Percentiles rank a stretch among this genome's conserved stretches.
phyloP scores from a whole-genome alignment of 2,797 vertebrate species.

The Garrulus glandarius region DNA sequence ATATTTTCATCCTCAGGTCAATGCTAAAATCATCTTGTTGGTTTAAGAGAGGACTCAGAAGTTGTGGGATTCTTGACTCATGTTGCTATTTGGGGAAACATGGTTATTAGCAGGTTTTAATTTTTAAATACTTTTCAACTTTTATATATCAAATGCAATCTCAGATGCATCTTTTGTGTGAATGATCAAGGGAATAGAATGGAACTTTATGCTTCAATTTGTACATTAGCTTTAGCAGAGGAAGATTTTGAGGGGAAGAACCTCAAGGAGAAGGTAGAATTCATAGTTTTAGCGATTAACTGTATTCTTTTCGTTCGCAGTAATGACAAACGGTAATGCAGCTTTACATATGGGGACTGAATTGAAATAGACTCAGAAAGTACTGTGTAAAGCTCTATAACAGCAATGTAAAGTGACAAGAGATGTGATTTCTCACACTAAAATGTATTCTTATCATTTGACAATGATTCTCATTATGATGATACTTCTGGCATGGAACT shows the following conservation, averaged over 20 bases:
- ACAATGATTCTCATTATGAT: constrained; percentile 41
- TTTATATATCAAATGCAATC: neutral
- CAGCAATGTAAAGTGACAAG: neutral
- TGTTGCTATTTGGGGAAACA: neutral
- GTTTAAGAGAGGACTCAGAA: neutral
- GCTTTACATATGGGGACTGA: neutral
- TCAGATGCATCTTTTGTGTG: neutral
- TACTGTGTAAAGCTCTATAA: neutral
- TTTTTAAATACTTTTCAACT: neutral
- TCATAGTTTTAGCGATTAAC: neutral
- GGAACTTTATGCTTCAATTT: neutral
- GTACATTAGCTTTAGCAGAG: neutral
- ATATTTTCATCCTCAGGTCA: neutral
- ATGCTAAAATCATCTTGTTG: neutral
- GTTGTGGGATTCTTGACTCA: neutral
- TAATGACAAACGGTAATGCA: neutral
- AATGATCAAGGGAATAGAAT: neutral
- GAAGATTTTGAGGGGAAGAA: neutral
- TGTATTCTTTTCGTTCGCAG: neutral
- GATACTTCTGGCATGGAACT: constrained; percentile 13
- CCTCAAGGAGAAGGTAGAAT: neutral
- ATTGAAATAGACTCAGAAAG: neutral
- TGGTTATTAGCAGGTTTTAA: neutral
- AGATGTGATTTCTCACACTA: constrained; percentile 49
- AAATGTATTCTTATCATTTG: constrained; percentile 42